phyloP scores from a whole-genome alignment of 2,113 vertebrate genomes.

The Camelus bactrianus region DNA sequence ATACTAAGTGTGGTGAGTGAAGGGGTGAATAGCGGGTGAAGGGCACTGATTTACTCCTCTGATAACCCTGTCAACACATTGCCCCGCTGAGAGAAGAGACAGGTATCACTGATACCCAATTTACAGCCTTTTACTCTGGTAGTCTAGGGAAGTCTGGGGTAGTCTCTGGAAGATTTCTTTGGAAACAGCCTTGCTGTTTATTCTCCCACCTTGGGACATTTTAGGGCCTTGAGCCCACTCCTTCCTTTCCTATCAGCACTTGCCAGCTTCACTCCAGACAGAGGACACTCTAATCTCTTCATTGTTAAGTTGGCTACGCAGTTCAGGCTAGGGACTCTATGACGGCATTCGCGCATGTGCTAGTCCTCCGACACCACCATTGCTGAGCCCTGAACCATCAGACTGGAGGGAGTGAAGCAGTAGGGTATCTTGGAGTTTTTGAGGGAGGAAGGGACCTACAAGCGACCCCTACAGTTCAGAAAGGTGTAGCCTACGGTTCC shows the following conservation, averaged over 20 bases:
- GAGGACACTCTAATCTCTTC: background rate
- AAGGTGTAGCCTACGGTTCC: background rate
- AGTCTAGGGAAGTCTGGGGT: background rate
- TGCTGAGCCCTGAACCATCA: background rate
- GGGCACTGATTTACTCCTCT: background rate
- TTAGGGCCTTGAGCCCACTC: too few relatives aligned
- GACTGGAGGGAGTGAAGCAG: background rate
- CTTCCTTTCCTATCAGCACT: background rate
- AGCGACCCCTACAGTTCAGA: background rate
- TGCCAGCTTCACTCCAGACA: background rate
- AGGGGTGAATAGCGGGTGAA: background rate
- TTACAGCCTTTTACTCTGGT: background rate
- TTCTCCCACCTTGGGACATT: background rate
- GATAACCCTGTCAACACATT: background rate
- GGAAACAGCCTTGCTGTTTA: background rate
- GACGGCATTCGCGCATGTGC: background rate
- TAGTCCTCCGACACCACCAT: background rate
- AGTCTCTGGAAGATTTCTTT: background rate
- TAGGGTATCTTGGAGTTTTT: background rate
- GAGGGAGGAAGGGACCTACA: background rate
- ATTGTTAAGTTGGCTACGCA: background rate
- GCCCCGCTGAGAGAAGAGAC: background rate
- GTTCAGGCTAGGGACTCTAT: background rate
- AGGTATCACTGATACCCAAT: background rate
- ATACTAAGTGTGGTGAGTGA: background rate